Base-by-base conservation (phyloP, 1,140 invertebrate species). In the Penaeus chinensis region DNA sequence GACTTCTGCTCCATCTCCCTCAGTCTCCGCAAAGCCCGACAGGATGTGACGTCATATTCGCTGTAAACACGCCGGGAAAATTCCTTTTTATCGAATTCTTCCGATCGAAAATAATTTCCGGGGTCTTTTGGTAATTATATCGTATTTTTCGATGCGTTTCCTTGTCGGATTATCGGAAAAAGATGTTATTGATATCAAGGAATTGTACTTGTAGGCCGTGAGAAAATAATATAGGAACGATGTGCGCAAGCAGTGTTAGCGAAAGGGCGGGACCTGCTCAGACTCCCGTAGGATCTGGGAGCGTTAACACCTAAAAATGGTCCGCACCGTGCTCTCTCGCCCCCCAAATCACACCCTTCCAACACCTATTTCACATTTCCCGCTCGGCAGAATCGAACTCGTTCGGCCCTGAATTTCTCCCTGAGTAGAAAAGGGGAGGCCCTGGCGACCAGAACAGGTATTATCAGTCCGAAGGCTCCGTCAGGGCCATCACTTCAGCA, bases 251-350 rank as follows among this genome's bases (percentile, higher is more conserved):
- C 79, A 82, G 66, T 71, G 85, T 81, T 87, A 79, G 77, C 79
- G 32, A 81, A 76, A 88, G 69, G 69, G 37, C 62, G 61, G 42
- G 85, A 87, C 81, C 86, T 83, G 86, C 69, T 82, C 80, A 87
- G 85, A 87, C 85, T 87, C 79, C 85, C 84, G 77, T 80, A 86
- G 84, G 84, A 86, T 66, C 63, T 86, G 85, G 71, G 85, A 82
- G 85, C 77, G 74, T 77, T 77, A 88, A 88, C 87, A 88, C 76
- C 82, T 84, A 22, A 27, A 74, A 74, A 74, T 74, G 27, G 27
- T 74, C 27, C n/a, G 27, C 42, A 16, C n/a, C 27, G 42, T 20
- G 42, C 18, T 32, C 42, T 74, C 42, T 74, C 71, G 42, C 71
- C 54, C 54, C 54, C 54, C 54, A 54, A 74, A 74, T 27, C 71